These are phyloP conservation scores for Diplosoma virens DNA, from an alignment of 23 tunicate species.

Conservation along the genomic window DNA sequence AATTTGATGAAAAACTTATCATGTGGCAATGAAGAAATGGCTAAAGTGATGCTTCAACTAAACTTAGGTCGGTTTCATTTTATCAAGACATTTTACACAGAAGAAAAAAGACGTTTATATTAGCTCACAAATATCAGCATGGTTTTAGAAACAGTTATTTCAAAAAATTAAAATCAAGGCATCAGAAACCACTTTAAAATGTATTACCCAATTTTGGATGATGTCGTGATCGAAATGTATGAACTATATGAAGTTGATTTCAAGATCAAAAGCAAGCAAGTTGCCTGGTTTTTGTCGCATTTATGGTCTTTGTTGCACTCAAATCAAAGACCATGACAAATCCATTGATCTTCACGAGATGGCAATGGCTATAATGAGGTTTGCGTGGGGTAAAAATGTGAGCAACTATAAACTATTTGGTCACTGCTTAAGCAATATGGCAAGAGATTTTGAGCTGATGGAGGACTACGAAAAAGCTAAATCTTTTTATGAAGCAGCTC, in stretches of 20 bases:
- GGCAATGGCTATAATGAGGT: not conserved
- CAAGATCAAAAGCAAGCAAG: not conserved
- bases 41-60: too few relatives aligned
- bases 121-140: not conserved
- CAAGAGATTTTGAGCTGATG: not conserved
- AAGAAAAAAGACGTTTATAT: not conserved
- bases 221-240: not conserved
- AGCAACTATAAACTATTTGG: not conserved
- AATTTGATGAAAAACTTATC: too few relatives aligned
- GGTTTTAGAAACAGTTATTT: not conserved
- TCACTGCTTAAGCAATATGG: not conserved
- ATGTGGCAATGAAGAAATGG: too few relatives aligned
- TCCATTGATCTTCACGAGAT: not conserved
- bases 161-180: not conserved
- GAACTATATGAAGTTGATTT: not conserved
- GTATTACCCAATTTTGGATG: not conserved
- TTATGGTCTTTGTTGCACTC: slow-evolving; percentile 4
- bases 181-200: not conserved
- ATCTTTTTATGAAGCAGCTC: not conserved
- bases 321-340: not conserved
- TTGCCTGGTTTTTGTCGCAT: not conserved
- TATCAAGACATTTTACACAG: too few relatives aligned
- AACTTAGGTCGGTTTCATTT: too few relatives aligned
- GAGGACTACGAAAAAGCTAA: not conserved
- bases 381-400: not conserved